Evolutionary conservation across 2,888 invertebrate species (phyloP), one percentile per base, ranked within the genome.

Genomic region (Ormyrus labotus): DNA sequence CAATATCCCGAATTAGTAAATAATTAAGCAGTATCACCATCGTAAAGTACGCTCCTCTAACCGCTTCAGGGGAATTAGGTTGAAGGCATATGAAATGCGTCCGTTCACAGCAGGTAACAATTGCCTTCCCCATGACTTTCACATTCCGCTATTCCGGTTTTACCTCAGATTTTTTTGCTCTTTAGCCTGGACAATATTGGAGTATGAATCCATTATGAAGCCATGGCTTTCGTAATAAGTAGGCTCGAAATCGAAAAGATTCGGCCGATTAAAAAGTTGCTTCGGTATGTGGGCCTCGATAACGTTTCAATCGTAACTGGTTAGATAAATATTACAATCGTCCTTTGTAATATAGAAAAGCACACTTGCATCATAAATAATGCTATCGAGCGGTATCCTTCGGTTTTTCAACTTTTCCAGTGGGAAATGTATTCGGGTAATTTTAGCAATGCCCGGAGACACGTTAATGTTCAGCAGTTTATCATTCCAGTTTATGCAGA

Each of bases 121-220:
- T 78, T 70, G 70, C 77, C 64, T 70, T 68, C 51, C 67, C 11
- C 45, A 57, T 19, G 67, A 68, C 79, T 79, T 79, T 79, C 69
- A 79, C 73, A 79, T 79, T 79, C 79, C 73, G 57, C 63, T 53
- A 61, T 73, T 79, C 73, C 73, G 73, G 79, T 79, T 79, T 63
- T 51, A 58, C 6, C 45, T 50, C 50, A 19, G 34, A n/a, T 55
- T 45, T 4, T 34, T 47, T 64, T 53, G 53, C 19, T 0, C 45
- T 58, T 13, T 58, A 58, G 50, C 48, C 34, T 77, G 19, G 47
- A 57, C 57, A 63, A 63, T 77, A 57, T 68, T 34, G 34, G 34
- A 13, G 45, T 7, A 11, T 72, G 61, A 61, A 61, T 69, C 63
- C 63, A 55, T 64, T 64, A 53, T 50, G 13, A 19, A 68, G 2